Evolutionary conservation across 92 coral and sea anemone species (phyloP), one percentile per base, ranked within the genome.

Genomic region (Hydrozoanthus gracilis): DNA sequence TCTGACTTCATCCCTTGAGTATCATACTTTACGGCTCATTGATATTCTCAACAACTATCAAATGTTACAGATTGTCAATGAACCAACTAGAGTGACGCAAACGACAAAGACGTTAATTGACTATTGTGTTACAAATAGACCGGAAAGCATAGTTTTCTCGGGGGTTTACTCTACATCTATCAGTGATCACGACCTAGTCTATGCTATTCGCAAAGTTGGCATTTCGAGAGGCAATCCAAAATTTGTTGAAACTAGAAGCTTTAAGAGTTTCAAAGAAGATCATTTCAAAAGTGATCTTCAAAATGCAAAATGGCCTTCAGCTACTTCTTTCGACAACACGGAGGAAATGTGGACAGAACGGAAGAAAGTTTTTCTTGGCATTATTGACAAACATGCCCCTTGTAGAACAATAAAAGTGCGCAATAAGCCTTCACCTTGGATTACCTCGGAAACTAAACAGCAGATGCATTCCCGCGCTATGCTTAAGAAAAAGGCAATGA

Each of bases 361-460:
- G 91, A 88, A 91, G 67, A 86, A 74, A 65, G 83, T 82, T n/a
- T 86, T 91, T 72, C 77, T 88, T 45, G 62, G 56, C 35, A 73
- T 88, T 51, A 27, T 78, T 54, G 88, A 91, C 56, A 91, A 88
- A 73, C 90, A 88, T 51, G 89, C 87, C 65, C 87, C 93, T 48
- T 51, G 67, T 66, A 72, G 87, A 68, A 86, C 87, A 47, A 65
- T 74, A 55, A 87, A 47, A 74, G 85, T 90, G 12, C 82, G 86
- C 64, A 90, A 87, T 51, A 90, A 83, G 73, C 91, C 90, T 3
- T 86, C 90, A 5, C 88, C 88, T 16, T 90, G 91, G 93, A 78
- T 83, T 56, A 91, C 70, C 48, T 45, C 82, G 15, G 87, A 83
- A 52, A 14, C 87, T 4, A 82, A 88, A 61, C 78, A 50, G 55